Evolutionary conservation across 2,888 invertebrate genomes (phyloP).

Genomic region (Trisateles emortualis): DNA sequence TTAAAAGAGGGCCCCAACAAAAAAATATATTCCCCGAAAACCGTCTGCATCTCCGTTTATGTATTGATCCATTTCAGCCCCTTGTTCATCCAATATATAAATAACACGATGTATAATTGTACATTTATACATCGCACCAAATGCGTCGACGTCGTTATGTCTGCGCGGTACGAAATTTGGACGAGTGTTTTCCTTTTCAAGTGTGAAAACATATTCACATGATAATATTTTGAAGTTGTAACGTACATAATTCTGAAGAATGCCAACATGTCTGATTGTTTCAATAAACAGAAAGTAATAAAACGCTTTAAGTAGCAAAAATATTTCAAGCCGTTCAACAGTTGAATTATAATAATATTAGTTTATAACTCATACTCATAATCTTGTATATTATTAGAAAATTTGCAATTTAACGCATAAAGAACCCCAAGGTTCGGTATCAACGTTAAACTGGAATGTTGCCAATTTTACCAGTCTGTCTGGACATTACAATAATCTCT

Average conservation of each 20-base stretch:
- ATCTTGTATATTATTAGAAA: conserved; percentile 48
- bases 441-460: conserved; percentile 56
- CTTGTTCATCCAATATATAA: conserved; percentile 1
- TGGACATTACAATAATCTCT: conserved; percentile 65
- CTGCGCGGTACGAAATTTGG: background rate
- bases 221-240: conserved; percentile 9
- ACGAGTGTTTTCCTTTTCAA: background rate
- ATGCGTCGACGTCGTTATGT: conserved; percentile 3
- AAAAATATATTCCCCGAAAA: background rate
- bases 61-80: conserved; percentile 10
- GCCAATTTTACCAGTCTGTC: conserved; percentile 66
- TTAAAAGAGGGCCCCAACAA: background rate
- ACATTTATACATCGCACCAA: background rate
- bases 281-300: conserved; percentile 20
- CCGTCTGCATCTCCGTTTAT: background rate
- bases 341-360: conserved; percentile 36
- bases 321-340: conserved; percentile 36
- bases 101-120: background rate
- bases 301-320: conserved; percentile 20
- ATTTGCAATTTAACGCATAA: conserved; percentile 56
- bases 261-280: background rate
- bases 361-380: conserved; percentile 40
- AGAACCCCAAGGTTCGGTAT: conserved; percentile 68
- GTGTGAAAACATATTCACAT: background rate
- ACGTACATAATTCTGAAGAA: conserved; percentile 12